Conservation (phyloP, 2,113 vertebrate genomes). For the Calyptommatus sinebrachiatus region DNA sequence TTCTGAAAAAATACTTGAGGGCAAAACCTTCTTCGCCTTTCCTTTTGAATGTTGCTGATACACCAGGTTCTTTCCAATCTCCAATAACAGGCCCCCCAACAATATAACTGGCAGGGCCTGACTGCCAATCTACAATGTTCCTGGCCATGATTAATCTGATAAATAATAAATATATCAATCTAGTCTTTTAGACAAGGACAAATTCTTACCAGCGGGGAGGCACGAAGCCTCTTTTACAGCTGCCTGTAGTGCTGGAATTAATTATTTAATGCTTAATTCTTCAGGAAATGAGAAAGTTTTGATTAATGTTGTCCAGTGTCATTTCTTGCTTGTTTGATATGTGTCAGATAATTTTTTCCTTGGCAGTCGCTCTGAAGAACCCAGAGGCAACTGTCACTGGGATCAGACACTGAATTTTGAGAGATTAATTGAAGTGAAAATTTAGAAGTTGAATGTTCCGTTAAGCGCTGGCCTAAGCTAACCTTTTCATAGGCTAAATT, state of each 20-base stretch:
- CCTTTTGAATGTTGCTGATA: constrained; percentile 55
- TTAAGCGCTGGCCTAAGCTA: constrained; percentile 72
- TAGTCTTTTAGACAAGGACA: constrained; percentile 98
- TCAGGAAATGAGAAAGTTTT: constrained; percentile 97
- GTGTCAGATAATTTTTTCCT: constrained; percentile 90
- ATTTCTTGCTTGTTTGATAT: constrained; percentile 93
- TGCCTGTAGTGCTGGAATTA: constrained; percentile 94
- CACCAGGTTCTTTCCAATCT: constrained; percentile 53
- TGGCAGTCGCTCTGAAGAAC: constrained; percentile 78
- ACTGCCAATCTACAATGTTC: constrained; percentile 88
- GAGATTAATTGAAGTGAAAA: constrained; percentile 92
- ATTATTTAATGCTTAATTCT: constrained; percentile 99
- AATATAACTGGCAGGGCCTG: constrained; percentile 72
- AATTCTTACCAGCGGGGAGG: constrained; percentile 98
- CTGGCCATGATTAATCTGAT: constrained; percentile 99
- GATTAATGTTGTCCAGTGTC: constrained; percentile 96
- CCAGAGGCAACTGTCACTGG: constrained; percentile 90
- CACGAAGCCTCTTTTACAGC: constrained; percentile 89
- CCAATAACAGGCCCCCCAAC: constrained; percentile 57
- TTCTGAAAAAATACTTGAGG: constrained; percentile 52
- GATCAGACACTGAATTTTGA: constrained; percentile 88
- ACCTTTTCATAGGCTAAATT: constrained; percentile 68
- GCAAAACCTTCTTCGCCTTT: constrained; percentile 38
- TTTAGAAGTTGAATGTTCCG: constrained; percentile 74
- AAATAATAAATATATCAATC: constrained; percentile 99